Conservation (phyloP, 2,888 invertebrate genomes). For the Sepiola atlantica region DNA sequence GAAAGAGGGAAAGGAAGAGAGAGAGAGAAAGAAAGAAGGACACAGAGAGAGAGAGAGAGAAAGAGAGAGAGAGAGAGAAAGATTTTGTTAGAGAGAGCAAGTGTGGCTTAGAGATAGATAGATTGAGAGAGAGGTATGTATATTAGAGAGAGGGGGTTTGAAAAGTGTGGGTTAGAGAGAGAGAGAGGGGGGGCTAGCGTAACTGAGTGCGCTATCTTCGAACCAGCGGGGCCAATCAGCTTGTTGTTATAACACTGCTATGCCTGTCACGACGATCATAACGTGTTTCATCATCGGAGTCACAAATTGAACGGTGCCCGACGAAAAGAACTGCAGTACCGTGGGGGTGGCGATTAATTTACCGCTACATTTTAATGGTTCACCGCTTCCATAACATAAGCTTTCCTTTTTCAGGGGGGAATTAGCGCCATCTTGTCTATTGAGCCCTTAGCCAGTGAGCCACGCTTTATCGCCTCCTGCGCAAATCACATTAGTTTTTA, state of each 20-base stretch:
- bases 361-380: neutral
- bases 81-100: neutral
- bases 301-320: neutral
- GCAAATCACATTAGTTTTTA: neutral
- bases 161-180: neutral
- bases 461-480: neutral
- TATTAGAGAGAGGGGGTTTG: neutral
- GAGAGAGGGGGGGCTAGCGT: neutral
- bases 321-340: neutral
- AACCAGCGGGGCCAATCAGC: too few relatives aligned
- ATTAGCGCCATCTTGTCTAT: constrained; percentile 19
- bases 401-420: neutral
- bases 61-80: neutral
- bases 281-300: too few relatives aligned
- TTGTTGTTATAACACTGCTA: too few relatives aligned
- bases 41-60: neutral
- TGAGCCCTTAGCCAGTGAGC: neutral
- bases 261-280: too few relatives aligned
- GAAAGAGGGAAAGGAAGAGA: neutral
- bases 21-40: neutral
- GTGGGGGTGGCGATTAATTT: neutral
- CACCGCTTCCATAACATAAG: constrained; percentile 19
- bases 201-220: too few relatives aligned
- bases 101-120: neutral
- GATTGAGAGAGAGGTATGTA: neutral